phyloP scores from a whole-genome alignment of 2,888 invertebrate genomes.

The Thereva unica region DNA sequence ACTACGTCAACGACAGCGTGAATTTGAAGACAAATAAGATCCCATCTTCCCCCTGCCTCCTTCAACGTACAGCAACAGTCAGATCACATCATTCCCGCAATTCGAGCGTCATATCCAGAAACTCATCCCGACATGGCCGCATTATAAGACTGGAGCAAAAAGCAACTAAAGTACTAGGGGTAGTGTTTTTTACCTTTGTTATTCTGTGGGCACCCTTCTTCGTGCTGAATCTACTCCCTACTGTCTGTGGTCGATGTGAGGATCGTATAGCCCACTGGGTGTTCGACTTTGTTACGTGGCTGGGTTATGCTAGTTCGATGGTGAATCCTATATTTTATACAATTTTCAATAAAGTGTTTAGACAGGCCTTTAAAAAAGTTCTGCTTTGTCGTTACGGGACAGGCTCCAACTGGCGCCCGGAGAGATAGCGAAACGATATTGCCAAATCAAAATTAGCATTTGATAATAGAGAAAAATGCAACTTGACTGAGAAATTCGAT shows the following conservation, averaged over 20 bases:
- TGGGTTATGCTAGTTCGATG: constrained; percentile 92
- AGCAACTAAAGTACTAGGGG: constrained; percentile 92
- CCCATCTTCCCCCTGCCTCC: constrained; percentile 63
- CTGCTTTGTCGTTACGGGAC: constrained; percentile 75
- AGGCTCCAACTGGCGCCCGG: constrained; percentile 61
- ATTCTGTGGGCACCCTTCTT: constrained; percentile 97
- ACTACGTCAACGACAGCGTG: neutral
- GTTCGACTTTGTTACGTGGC: constrained; percentile 86
- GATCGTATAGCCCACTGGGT: constrained; percentile 75
- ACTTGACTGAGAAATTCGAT: neutral
- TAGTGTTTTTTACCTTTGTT: constrained; percentile 93
- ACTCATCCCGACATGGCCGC: constrained; percentile 80
- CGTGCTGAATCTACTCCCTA: constrained; percentile 83
- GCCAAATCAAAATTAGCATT: constrained; percentile 19
- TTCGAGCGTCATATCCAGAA: constrained; percentile 79
- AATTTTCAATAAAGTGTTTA: constrained; percentile 91
- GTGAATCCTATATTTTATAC: constrained; percentile 96
- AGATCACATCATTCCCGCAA: constrained; percentile 77
- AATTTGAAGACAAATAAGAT: constrained; percentile 58
- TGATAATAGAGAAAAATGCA: constrained; percentile 15
- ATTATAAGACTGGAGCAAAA: constrained; percentile 90
- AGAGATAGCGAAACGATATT: constrained; percentile 58
- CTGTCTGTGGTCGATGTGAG: constrained; percentile 81
- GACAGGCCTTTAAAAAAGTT: constrained; percentile 88
- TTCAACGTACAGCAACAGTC: constrained; percentile 63